These are phyloP conservation scores for Menidia beryllina DNA, from an alignment of 2,113 vertebrate genomes.

Conservation along the genomic window DNA sequence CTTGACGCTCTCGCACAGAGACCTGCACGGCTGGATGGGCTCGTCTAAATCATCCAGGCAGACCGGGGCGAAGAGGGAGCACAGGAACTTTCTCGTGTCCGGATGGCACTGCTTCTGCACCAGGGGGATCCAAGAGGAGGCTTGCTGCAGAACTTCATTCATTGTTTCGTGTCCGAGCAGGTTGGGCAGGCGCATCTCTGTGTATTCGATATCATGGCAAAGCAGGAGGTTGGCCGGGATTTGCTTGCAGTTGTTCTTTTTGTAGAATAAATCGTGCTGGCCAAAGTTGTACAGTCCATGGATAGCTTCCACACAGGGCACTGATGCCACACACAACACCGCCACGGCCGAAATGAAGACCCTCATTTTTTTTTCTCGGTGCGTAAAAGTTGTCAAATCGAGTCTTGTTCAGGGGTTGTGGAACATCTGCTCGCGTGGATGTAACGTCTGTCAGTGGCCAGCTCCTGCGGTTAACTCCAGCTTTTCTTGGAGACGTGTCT, in stretches of 20 bases:
- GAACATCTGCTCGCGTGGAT: slow-evolving; percentile 35
- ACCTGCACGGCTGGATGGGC: slow-evolving; percentile 95
- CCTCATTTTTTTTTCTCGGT: slow-evolving; percentile 60
- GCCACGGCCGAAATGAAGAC: slow-evolving; percentile 39
- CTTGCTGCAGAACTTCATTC: slow-evolving; percentile 96
- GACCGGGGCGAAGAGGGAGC: slow-evolving; percentile 96
- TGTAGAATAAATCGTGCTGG: slow-evolving; percentile 89
- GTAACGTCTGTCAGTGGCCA: slow-evolving; percentile 48
- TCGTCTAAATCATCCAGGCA: slow-evolving; percentile 95
- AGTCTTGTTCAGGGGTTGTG: not conserved
- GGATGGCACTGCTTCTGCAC: slow-evolving; percentile 96
- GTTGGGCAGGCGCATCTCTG: slow-evolving; percentile 96
- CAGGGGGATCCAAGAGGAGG: slow-evolving; percentile 96
- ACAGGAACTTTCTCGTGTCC: slow-evolving; percentile 98
- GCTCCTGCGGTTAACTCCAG: slow-evolving; percentile 41
- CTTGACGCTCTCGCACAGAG: slow-evolving; percentile 93
- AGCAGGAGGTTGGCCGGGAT: slow-evolving; percentile 91
- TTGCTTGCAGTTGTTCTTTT: slow-evolving; percentile 92
- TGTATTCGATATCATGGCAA: slow-evolving; percentile 95
- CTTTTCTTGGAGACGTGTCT: slow-evolving; percentile 65
- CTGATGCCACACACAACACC: slow-evolving; percentile 71
- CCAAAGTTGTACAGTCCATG: slow-evolving; percentile 90
- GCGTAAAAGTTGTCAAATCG: slow-evolving; percentile 24
- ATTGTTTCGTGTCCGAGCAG: slow-evolving; percentile 96
- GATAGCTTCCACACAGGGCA: slow-evolving; percentile 82